phyloP scores from a whole-genome alignment of 2,113 vertebrate genomes.

The Leucopsar rothschildi region DNA sequence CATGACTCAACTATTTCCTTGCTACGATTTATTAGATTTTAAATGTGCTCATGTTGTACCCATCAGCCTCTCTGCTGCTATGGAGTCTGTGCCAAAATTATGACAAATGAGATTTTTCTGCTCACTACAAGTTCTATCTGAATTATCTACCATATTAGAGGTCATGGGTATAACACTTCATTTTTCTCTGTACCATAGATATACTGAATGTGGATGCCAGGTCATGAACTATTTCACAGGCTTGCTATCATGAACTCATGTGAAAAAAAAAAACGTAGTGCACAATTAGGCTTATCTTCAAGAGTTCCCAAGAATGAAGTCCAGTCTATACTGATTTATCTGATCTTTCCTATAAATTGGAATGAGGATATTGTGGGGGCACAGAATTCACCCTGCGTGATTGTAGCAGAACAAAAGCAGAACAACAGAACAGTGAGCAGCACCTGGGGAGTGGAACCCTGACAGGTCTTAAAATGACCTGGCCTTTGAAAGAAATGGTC shows the following conservation, averaged over 20 bases:
- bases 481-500: not conserved
- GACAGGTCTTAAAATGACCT: not conserved
- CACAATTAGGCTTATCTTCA: conserved; percentile 51
- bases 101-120: conserved; percentile 52
- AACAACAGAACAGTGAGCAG: not conserved
- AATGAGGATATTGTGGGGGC: not conserved
- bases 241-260: conserved; percentile 27
- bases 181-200: conserved; percentile 47
- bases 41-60: conserved; percentile 34
- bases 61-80: conserved; percentile 35
- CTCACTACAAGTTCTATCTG: conserved; percentile 46
- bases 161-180: conserved; percentile 57
- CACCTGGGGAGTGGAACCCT: not conserved
- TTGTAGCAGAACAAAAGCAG: not conserved
- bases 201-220: not conserved
- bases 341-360: conserved; percentile 5
- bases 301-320: conserved; percentile 20
- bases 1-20: conserved; percentile 56
- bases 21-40: conserved; percentile 45
- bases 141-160: conserved; percentile 61
- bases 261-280: not conserved
- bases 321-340: conserved; percentile 26
- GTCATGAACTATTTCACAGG: conserved; percentile 46
- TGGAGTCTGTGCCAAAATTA: conserved; percentile 40
- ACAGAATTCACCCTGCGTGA: not conserved